Evolutionary conservation across 1,140 invertebrate genomes (phyloP).

Genomic region (Danaus plexippus): DNA sequence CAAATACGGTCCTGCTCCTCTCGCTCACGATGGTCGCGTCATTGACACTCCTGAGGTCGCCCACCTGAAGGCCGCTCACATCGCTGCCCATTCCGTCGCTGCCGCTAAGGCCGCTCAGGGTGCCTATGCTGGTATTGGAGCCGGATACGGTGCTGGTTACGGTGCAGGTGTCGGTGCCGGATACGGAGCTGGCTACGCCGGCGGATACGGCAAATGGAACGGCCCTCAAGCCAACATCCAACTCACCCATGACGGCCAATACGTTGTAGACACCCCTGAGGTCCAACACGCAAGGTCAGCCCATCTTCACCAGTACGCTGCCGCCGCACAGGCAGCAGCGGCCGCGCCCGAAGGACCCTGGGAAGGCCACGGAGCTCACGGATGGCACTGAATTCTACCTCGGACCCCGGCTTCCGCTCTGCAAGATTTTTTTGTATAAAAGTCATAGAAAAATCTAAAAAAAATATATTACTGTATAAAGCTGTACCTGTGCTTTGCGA

Average conservation of each 20-base stretch:
- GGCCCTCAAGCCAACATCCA: constrained; percentile 64
- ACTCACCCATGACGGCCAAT: constrained; percentile 68
- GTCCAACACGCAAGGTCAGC: constrained; percentile 64
- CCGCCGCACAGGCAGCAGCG: constrained; percentile 57
- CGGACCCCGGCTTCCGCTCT: constrained; percentile 41
- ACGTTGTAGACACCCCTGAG: constrained; percentile 68
- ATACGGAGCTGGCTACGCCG: constrained; percentile 46
- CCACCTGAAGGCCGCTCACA: constrained; percentile 69
- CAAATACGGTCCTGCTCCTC: constrained; percentile 72
- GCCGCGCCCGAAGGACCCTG: constrained; percentile 56
- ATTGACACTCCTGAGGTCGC: constrained; percentile 75
- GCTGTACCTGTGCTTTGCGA: constrained; percentile 59
- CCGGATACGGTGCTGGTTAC: constrained; percentile 28
- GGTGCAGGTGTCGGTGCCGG: constrained; percentile 38
- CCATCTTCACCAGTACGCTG: constrained; percentile 56
- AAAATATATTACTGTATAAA: constrained; percentile 63
- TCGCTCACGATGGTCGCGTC: constrained; percentile 70
- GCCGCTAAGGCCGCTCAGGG: constrained; percentile 70
- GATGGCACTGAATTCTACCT: constrained; percentile 61
- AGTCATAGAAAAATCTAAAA: constrained; percentile 52
- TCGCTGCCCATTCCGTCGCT: constrained; percentile 67
- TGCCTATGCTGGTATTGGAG: constrained; percentile 31
- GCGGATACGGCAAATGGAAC: constrained; percentile 59
- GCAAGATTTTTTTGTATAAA: constrained; percentile 65
- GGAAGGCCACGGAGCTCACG: constrained; percentile 47